Base-by-base conservation (phyloP, 1,140 invertebrate species). In the Papilio machaon region DNA sequence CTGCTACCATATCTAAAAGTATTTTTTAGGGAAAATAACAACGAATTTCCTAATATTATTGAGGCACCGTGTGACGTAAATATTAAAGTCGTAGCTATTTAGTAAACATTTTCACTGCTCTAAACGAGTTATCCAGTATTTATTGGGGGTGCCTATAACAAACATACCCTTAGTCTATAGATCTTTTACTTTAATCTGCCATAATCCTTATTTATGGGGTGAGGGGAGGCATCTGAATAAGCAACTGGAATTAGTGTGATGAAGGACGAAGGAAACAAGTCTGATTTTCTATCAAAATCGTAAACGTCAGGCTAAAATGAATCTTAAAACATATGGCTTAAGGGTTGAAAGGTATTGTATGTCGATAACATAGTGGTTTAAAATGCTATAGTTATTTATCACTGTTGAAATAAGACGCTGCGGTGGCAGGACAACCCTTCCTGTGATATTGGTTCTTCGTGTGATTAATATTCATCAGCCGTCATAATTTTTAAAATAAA, bases 191-290 rank as follows among this genome's bases (percentile, higher is more conserved):
- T 83, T 85, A 86, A 87, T 84, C 85, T 79, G 46, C 74, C 81
- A 84, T 88, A 88, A 88, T 88, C 88, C 84, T 88, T 86, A 91
- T 88, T 90, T 90, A 91, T 87, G 83, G 77, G 81, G 79, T 70
- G 80, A 85, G 85, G 88, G 86, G 83, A 84, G 80, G 85, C 88
- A 88, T 87, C 86, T 89, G 87, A 86, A 89, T 87, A 88, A 87
- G 86, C 88, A 88, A 90, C 85, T 85, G 85, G 83, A 85, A 85
- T 87, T 85, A 84, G 81, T 85, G 73, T n/a, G 70, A 73, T 79
- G 84, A 85, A 86, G 83, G 82, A 84, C 81, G 78, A 77, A 76
- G 17, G 43, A 58, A 60, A 79, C 76, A 73, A 77, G 23, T 15
- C 77, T 10, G 5, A 35, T 78, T 78, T 23, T 47, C 58, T 13